These are phyloP conservation scores for Falco punctatus DNA, from an alignment of 2,113 vertebrate genomes.

Conservation along the genomic window DNA sequence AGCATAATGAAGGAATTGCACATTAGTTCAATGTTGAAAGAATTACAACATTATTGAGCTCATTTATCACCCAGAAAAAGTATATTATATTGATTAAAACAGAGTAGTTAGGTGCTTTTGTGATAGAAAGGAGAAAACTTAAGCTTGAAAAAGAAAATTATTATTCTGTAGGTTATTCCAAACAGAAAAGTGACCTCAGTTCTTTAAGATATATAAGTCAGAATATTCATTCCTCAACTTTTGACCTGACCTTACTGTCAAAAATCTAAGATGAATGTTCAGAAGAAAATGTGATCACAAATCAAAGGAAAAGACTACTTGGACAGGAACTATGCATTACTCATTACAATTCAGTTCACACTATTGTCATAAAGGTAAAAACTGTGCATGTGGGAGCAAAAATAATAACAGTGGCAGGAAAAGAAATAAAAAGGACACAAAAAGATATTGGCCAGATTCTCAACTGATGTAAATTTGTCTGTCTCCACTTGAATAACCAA, in stretches of 20 bases:
- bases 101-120: not conserved
- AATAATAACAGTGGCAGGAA: not conserved
- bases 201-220: not conserved
- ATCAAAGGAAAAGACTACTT: not conserved
- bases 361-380: not conserved
- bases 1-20: not conserved
- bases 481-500: not conserved
- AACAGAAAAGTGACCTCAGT: conserved; percentile 9
- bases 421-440: not conserved
- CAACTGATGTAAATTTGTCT: not conserved
- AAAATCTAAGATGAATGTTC: conserved; percentile 5
- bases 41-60: conserved; percentile 32
- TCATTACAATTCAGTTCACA: conserved; percentile 13
- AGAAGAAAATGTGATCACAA: not conserved
- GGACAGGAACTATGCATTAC: not conserved
- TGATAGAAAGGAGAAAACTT: not conserved
- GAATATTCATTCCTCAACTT: conserved; percentile 20
- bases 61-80: not conserved
- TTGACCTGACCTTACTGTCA: conserved; percentile 5
- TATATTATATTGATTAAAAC: conserved; percentile 41
- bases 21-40: conserved; percentile 9
- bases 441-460: not conserved
- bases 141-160: conserved; percentile 2
- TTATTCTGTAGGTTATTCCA: conserved; percentile 10
- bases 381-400: not conserved